A percentile compares a stretch with the other conserved stretches of the same genome.
phyloP scores from a whole-genome alignment of 2,113 vertebrate species.

The Gnathonemus longibarbis region DNA sequence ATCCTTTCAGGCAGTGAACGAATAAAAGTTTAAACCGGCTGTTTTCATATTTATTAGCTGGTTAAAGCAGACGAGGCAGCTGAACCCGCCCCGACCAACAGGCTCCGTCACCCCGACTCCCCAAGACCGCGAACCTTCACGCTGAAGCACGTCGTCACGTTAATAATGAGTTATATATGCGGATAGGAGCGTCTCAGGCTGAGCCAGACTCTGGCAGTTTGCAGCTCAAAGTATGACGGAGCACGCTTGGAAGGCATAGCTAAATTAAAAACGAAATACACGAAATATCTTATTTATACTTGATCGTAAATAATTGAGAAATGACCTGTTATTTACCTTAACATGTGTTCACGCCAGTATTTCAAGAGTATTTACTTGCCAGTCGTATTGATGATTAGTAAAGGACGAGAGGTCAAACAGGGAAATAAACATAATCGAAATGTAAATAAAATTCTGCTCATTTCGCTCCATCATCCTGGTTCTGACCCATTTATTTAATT shows the following conservation, averaged over 20 bases:
- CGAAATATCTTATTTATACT: background rate
- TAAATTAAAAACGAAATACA: background rate
- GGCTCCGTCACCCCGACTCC: slow-evolving; percentile 25
- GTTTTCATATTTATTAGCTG: slow-evolving; percentile 78
- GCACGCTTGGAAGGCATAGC: background rate
- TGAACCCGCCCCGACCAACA: slow-evolving; percentile 50
- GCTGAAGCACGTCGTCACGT: background rate
- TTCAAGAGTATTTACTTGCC: background rate
- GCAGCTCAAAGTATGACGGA: background rate
- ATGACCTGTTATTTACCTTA: background rate
- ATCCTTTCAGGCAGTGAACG: slow-evolving; percentile 72
- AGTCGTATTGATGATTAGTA: background rate
- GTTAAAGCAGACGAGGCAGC: slow-evolving; percentile 65
- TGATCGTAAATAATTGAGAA: background rate
- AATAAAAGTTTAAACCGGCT: slow-evolving; percentile 76
- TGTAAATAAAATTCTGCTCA: background rate
- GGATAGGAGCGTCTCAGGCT: background rate
- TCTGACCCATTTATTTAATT: background rate
- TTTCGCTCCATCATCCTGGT: background rate
- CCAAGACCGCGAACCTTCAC: background rate
- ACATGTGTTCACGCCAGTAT: background rate
- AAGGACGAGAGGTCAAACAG: background rate
- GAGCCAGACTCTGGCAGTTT: background rate
- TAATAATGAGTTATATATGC: background rate
- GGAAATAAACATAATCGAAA: background rate